Evolutionary conservation across 2,888 invertebrate genomes (phyloP).

Genomic region (Dasypolia templi): DNA sequence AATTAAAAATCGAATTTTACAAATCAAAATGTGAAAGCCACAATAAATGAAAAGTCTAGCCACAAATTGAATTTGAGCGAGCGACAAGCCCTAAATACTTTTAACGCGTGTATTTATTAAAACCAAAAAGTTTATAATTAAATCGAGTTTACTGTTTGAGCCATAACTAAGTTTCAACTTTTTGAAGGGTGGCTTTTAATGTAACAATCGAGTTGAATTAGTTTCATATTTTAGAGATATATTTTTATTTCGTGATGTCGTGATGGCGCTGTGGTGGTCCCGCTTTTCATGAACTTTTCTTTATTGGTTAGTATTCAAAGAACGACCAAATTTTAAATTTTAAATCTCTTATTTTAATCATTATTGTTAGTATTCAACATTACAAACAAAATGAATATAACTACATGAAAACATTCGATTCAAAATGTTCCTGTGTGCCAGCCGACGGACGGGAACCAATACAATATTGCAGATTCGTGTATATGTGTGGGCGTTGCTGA

Average conservation of each 20-base stretch:
- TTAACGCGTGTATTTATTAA: constrained; percentile 27
- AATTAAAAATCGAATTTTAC: not conserved
- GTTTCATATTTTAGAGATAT: not conserved
- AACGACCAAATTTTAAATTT: no score
- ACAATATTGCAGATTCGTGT: no score
- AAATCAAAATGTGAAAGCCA: not conserved
- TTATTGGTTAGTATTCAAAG: no score
- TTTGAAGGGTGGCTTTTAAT: constrained; percentile 17
- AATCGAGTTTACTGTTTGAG: constrained; percentile 29
- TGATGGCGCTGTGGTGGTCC: no score
- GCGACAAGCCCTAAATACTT: constrained; percentile 6
- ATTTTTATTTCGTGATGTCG: not conserved
- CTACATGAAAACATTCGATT: no score
- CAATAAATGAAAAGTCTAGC: constrained; percentile 15
- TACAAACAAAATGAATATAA: no score
- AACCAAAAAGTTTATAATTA: constrained; percentile 22
- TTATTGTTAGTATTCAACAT: no score
- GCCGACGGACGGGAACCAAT: no score
- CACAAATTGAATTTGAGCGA: constrained; percentile 42
- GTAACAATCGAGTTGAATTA: not conserved
- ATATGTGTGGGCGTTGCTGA: no score
- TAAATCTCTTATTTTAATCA: no score
- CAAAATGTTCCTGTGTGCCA: no score
- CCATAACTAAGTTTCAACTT: not conserved
- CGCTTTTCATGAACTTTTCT: no score